Evolutionary conservation across 2,888 invertebrate species (phyloP), one percentile per base, ranked within the genome.

Genomic region (Agapetus fuscipes): DNA sequence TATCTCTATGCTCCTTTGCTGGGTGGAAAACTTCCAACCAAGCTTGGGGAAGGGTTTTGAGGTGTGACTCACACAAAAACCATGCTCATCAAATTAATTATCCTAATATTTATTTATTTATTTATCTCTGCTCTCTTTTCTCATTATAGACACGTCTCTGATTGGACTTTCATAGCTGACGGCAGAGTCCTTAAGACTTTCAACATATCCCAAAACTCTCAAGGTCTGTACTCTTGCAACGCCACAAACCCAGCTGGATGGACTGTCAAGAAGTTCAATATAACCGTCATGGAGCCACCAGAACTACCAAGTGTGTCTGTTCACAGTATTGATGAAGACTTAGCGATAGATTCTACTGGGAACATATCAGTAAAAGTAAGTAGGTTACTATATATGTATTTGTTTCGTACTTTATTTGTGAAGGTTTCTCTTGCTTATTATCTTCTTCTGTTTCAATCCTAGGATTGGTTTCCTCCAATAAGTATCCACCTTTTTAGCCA

Each of bases 161-260:
- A 60, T 34, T 67, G 67, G 67, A 44, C 49, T 1, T 26, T 52
- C 2, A 30, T 53, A 2, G 40, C 51, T 2, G 56, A 60, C 26
- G 49, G 54, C 0, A 54, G 58, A 1, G 30, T 67, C 14, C 48
- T 51, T 2, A 52, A 54, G 2, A 39, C 49, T 1, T 37, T 37
- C 28, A 58, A 60, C 17, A 50, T 62, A 14, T 50, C 61, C 0
- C 15, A 42, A 1, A 26, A 44, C 1, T 57, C 73, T 11, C 64
- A 60, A 30, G 78, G 78, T 0, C 50, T 66, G 14, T 76, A 71
- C 53, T 68, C 66, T 0, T 82, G 82, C 49, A 60, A 65, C 10
- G 79, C 79, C 0, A 55, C 53, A n/a, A 81, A 76, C 53, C 58
- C 59, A 31, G 79, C 74, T 1, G 81, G 81, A 1, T 56, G 59